Evolutionary conservation across 92 coral and sea anemone genomes (phyloP).

Genomic region (Zoanthus sociatus): DNA sequence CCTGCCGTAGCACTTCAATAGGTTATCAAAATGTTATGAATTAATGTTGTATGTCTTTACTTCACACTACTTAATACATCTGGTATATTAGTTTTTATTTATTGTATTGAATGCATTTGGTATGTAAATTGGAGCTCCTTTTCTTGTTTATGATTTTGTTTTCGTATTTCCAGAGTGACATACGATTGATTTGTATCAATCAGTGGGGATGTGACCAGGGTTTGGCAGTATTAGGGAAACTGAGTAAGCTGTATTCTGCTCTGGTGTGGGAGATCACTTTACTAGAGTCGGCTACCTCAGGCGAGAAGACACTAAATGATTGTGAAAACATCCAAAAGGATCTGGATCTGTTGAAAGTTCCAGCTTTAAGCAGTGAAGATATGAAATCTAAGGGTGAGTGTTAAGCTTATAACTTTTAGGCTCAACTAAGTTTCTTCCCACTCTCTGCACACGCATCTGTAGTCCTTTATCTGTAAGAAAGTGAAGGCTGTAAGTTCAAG

Average conservation of each 20-base stretch:
- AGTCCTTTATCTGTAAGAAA: too few species aligned
- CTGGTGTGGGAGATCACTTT: slow-evolving; percentile 97
- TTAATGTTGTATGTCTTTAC: too few species aligned
- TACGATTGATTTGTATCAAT: slow-evolving; percentile 87
- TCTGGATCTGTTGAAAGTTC: slow-evolving; percentile 64
- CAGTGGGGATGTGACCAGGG: slow-evolving; percentile 97
- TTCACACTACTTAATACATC: too few species aligned
- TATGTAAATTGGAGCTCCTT: too few species aligned
- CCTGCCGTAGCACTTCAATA: too few species aligned
- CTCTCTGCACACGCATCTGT: too few species aligned
- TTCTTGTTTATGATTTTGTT: too few species aligned
- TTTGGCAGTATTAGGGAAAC: slow-evolving; percentile 71
- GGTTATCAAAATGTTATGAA: too few species aligned
- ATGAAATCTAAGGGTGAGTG: slow-evolving; percentile 10
- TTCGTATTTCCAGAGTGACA: slow-evolving; percentile 70
- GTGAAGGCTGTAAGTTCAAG: too few species aligned
- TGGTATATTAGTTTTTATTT: too few species aligned
- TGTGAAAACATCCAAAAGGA: slow-evolving; percentile 64
- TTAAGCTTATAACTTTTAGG: background rate
- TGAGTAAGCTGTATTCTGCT: slow-evolving; percentile 85
- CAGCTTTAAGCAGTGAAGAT: slow-evolving; percentile 50
- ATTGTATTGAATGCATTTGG: too few species aligned
- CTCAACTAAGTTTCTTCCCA: too few species aligned
- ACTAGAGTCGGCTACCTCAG: slow-evolving; percentile 71
- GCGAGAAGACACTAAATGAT: slow-evolving; percentile 57